Base-by-base conservation (phyloP, 2,888 invertebrate genomes). In the Pristionchus exspectatus region DNA sequence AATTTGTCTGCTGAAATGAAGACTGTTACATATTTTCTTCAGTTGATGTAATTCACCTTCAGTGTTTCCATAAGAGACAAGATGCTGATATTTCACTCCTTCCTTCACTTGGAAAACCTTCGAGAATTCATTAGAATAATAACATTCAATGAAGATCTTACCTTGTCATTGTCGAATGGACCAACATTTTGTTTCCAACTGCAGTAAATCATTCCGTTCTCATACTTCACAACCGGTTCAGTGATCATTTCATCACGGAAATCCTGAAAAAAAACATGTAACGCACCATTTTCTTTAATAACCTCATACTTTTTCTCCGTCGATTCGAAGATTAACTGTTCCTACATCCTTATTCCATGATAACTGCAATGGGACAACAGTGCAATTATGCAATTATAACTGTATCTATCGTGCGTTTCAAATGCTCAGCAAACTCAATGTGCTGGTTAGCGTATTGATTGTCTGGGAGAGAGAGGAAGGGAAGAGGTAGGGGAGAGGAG, bases 191-290 rank as follows among this genome's bases (percentile, higher is more conserved):
- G 88, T 27, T 59, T 54, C 88, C 88, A 88, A n/a, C 59, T 72
- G 27, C 88, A 88, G 74, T 56, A 74, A 33, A 88, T 72, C 56
- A 88, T 66, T n/a, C 88, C 88, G 21, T 88, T 56, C 38, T 88
- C 59, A 56, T 88, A 88, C 59, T 9, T 38, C 24, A 27, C 38
- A 2, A 18, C 14, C 9, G 24, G 56, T 16, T 54, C n/a, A 21
- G 27, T n/a, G 50, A 88, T 77, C 2, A 88, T 56, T 30, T 21
- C 2, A 9, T 88, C 30, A 16, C 87, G 74, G 74, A 74, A 74
- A 9, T 18, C 30, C 74, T 74, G 1, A 27, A 72, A 33, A 44
- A 2, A 7, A 44, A 44, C 2, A 30, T 74, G 16, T n/a, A n/a
- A n/a, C n/a, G n/a, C n/a, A n/a, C 7, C 18, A 44, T 14, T 33